These are phyloP conservation scores for Erannis defoliaria DNA, from an alignment of 2,888 invertebrate species.

Conservation along the genomic window DNA sequence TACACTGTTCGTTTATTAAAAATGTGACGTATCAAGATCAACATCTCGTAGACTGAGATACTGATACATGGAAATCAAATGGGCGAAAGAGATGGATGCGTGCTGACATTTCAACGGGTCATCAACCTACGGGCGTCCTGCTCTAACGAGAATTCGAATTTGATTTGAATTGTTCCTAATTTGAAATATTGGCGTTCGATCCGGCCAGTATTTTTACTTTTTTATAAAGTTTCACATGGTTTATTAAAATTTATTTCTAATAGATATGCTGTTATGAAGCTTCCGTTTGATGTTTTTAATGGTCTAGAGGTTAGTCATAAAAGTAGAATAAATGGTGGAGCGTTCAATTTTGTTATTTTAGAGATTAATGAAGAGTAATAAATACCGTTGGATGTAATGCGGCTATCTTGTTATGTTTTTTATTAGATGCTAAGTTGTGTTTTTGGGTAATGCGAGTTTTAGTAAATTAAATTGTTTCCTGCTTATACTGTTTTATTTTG, in stretches of 20 bases:
- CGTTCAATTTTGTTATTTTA: conserved; percentile 64
- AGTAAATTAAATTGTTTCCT: conserved; percentile 26
- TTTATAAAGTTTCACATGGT: conserved; percentile 65
- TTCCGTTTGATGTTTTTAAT: conserved; percentile 80
- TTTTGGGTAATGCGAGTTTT: conserved; percentile 23
- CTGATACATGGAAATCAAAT: conserved; percentile 55
- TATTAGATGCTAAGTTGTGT: conserved; percentile 38
- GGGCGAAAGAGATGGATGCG: conserved; percentile 72
- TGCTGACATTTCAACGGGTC: conserved; percentile 86
- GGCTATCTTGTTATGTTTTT: conserved; percentile 38
- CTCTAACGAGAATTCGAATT: conserved; percentile 86
- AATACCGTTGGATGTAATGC: conserved; percentile 46
- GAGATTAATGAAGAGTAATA: conserved; percentile 67
- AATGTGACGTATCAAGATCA: conserved; percentile 87
- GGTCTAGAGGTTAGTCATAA: conserved; percentile 64
- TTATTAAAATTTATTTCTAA: conserved; percentile 75
- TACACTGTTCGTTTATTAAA: conserved; percentile 86
- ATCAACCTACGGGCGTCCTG: conserved; percentile 84
- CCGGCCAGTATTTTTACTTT: conserved; percentile 64
- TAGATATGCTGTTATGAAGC: conserved; percentile 66
- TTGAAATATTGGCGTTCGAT: conserved; percentile 80
- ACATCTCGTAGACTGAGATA: conserved; percentile 80
- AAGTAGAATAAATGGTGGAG: conserved; percentile 69
- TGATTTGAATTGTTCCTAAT: conserved; percentile 86
- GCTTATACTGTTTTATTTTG: conserved; percentile 15